Evolutionary conservation across 1,140 invertebrate genomes (phyloP).

Genomic region (Aricia agestis): DNA sequence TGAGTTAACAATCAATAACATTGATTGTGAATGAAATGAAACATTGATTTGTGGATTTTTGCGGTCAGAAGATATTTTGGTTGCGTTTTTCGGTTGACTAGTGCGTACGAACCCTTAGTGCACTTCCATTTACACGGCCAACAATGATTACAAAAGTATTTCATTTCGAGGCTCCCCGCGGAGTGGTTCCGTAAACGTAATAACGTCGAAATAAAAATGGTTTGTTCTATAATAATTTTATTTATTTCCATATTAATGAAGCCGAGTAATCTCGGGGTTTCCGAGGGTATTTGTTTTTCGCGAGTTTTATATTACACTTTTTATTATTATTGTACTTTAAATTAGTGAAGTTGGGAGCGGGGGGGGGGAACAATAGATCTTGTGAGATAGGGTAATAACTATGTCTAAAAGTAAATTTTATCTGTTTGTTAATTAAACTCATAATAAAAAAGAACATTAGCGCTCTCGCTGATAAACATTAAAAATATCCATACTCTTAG

Average conservation of each 20-base stretch:
- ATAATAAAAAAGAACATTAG: too few species aligned
- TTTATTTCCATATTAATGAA: conserved; percentile 19
- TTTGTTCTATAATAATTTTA: conserved; percentile 18
- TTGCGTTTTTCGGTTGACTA: neutral
- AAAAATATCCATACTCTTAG: too few species aligned
- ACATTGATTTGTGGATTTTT: too few species aligned
- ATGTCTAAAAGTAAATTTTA: too few species aligned
- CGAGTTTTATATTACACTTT: neutral
- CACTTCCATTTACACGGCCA: conserved; percentile 27
- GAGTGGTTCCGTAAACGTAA: conserved; percentile 20
- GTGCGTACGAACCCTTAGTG: conserved; percentile 7
- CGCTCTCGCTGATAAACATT: too few species aligned
- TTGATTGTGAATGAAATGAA: too few species aligned
- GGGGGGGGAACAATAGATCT: too few species aligned
- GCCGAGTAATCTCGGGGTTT: neutral
- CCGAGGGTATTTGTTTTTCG: neutral
- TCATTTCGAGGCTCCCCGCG: conserved; percentile 23
- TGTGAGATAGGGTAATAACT: too few species aligned
- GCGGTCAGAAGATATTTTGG: neutral
- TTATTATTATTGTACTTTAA: neutral
- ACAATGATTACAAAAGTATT: conserved; percentile 32
- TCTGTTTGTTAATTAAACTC: too few species aligned
- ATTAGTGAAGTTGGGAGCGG: too few species aligned
- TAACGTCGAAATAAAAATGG: conserved; percentile 22
- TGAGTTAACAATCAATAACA: too few species aligned